These are phyloP conservation scores for Alectura lathami DNA, from an alignment of 2,113 vertebrate species.

Conservation along the genomic window DNA sequence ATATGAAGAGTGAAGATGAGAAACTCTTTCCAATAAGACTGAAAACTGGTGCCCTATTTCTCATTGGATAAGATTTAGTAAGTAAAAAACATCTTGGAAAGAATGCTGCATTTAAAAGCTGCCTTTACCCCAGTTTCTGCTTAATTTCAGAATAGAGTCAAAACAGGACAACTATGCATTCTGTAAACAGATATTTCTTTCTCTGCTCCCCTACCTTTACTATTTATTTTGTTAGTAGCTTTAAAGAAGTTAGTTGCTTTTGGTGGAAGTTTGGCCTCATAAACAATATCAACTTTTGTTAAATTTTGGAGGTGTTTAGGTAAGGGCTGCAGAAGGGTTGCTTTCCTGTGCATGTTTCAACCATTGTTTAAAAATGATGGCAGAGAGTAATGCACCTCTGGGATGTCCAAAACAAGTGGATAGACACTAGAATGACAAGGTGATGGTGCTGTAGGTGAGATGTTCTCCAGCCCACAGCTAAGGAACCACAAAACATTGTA, in stretches of 20 bases:
- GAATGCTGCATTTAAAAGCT: background rate
- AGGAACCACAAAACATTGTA: slow-evolving; percentile 30
- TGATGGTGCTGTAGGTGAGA: background rate
- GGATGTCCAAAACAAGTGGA: background rate
- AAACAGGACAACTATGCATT: background rate
- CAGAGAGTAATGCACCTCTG: background rate
- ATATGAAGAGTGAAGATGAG: background rate
- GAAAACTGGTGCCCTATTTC: background rate
- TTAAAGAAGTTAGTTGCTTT: background rate
- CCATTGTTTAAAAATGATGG: slow-evolving; percentile 28
- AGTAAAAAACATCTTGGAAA: background rate
- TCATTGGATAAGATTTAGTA: background rate
- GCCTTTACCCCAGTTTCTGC: background rate
- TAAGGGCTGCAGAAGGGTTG: background rate
- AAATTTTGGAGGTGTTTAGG: background rate
- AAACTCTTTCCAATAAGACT: background rate
- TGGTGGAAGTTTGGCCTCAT: background rate
- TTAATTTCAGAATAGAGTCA: background rate
- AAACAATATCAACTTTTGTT: background rate
- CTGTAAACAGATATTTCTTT: background rate
- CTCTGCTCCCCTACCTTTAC: background rate
- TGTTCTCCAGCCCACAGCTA: background rate
- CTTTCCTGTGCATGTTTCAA: background rate
- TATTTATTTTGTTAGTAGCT: background rate
- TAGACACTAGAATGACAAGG: slow-evolving; percentile 37